These are phyloP conservation scores for Phoeniculus purpureus DNA, from an alignment of 2,797 vertebrate genomes.

Conservation along the genomic window DNA sequence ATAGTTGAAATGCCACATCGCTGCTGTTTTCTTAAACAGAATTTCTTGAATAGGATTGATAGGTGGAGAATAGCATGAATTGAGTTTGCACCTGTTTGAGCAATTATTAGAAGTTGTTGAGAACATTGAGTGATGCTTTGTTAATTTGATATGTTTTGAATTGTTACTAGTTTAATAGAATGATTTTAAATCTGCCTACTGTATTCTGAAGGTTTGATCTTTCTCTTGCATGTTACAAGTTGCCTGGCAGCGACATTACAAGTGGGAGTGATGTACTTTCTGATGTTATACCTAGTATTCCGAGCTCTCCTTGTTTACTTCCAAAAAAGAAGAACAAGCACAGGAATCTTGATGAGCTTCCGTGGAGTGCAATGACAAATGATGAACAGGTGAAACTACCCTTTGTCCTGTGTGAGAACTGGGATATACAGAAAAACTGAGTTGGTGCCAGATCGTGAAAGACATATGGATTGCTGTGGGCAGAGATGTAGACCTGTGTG, in stretches of 20 bases:
- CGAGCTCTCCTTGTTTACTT: conserved; percentile 94
- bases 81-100: background rate
- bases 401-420: background rate
- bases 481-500: background rate
- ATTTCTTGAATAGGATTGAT: background rate
- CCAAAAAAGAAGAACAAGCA: conserved; percentile 96
- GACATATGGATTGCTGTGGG: background rate
- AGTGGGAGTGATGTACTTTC: conserved; percentile 97
- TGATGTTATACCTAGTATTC: conserved; percentile 97
- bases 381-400: conserved; percentile 89
- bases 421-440: background rate
- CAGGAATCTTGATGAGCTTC: conserved; percentile 94
- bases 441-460: background rate
- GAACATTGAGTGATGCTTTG: background rate
- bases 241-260: conserved; percentile 96
- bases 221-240: conserved; percentile 75
- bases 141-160: conserved; percentile 43
- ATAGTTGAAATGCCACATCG: background rate
- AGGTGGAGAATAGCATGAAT: background rate
- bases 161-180: background rate
- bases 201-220: conserved; percentile 42
- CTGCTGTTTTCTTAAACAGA: background rate
- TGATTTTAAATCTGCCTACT: conserved; percentile 1
- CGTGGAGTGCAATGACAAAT: conserved; percentile 98
- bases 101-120: background rate